Percentiles rank a stretch among this genome's conserved stretches.
Evolutionary conservation across 2,888 invertebrate species (phyloP).

Genomic region (Cerastis leucographa): DNA sequence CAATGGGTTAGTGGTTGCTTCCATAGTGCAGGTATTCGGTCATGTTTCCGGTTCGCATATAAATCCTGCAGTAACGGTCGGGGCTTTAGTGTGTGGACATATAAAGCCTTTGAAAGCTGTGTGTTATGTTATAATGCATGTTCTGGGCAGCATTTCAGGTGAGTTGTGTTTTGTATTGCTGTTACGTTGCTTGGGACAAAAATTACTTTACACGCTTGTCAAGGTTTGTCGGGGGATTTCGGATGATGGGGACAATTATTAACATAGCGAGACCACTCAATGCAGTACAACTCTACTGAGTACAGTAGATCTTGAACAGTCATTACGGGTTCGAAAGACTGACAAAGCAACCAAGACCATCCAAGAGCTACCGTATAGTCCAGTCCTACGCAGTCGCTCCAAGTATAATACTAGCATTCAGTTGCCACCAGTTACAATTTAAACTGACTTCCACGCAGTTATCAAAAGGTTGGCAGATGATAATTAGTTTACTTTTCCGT

Average conservation of each 20-base stretch:
- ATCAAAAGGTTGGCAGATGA: no score
- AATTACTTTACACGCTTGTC: not conserved
- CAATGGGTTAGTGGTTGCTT: conserved; percentile 66
- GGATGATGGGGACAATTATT: not conserved
- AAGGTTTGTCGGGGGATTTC: not conserved
- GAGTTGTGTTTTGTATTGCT: conserved; percentile 17
- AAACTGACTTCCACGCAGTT: no score
- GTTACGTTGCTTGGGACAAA: not conserved
- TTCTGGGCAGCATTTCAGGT: conserved; percentile 69
- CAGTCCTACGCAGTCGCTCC: no score
- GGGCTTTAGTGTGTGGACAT: conserved; percentile 64
- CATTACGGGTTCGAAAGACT: no score
- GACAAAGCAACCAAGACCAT: no score
- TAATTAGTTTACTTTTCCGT: no score
- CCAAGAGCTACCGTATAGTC: no score
- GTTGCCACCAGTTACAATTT: no score
- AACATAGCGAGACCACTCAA: not conserved
- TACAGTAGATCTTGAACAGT: no score
- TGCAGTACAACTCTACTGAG: not conserved
- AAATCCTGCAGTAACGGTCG: conserved; percentile 73
- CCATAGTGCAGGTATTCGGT: conserved; percentile 68
- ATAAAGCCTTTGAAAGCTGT: conserved; percentile 70
- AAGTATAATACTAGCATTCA: no score
- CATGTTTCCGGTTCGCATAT: conserved; percentile 72
- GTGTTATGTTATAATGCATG: conserved; percentile 68